Evolutionary conservation across 2,797 vertebrate species (phyloP).

Genomic region (Eupleurogrammus muticus): DNA sequence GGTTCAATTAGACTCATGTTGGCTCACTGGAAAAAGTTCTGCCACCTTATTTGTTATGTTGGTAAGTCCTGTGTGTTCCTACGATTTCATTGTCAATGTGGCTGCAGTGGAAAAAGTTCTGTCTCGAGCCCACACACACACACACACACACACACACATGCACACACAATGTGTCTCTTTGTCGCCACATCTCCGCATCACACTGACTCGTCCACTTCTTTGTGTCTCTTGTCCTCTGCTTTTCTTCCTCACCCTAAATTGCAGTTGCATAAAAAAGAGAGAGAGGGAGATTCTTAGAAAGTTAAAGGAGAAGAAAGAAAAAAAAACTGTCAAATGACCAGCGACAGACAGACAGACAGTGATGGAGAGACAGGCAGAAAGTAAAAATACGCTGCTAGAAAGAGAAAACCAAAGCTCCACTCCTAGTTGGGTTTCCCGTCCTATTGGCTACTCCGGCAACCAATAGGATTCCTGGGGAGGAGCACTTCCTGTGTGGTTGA

Average conservation of each 20-base stretch:
- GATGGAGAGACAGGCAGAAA: constrained; percentile 25
- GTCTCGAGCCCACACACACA: no score
- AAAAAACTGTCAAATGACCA: constrained; percentile 9
- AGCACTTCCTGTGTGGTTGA: constrained; percentile 67
- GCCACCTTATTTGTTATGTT: no score
- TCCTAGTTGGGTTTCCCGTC: constrained; percentile 46
- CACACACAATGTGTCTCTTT: constrained; percentile 12
- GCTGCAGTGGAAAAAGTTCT: no score
- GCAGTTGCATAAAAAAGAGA: constrained; percentile 49
- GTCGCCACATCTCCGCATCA: constrained; percentile 14
- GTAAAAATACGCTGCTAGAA: constrained; percentile 52
- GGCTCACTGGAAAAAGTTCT: no score
- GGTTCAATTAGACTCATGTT: no score
- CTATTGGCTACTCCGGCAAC: constrained; percentile 59
- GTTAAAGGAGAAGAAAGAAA: constrained; percentile 24
- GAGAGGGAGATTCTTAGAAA: constrained; percentile 20
- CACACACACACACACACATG: no score
- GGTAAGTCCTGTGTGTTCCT: no score
- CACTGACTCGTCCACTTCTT: constrained; percentile 41
- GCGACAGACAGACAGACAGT: constrained; percentile 11
- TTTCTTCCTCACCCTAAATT: constrained; percentile 45
- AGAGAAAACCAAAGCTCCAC: constrained; percentile 56
- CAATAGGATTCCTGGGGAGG: constrained; percentile 73
- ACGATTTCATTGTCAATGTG: no score
- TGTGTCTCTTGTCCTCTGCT: constrained; percentile 56